Base-by-base conservation (phyloP, 2,113 vertebrate species). In the Psilopsiagon aurifrons region DNA sequence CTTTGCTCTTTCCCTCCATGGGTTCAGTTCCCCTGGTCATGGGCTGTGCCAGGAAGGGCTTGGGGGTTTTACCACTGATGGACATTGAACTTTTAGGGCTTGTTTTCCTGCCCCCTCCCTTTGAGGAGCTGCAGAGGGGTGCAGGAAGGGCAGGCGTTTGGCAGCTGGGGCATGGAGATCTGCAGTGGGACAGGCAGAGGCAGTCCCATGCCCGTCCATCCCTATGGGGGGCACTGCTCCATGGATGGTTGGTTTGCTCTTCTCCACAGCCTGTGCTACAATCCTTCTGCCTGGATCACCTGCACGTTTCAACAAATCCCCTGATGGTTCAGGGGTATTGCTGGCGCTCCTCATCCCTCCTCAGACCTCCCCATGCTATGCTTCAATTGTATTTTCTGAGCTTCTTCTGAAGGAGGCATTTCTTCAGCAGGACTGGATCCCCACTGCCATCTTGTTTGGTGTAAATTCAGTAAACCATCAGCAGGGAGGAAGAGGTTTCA, bases 121-220 rank as follows among this genome's bases (percentile, higher is more conserved):
- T 12, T 13, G 73, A 51, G 73, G 47, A 64, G 63, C 44, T 88
- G 75, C 55, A 75, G 74, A 17, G 24, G 18, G 41, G 37, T 5
- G 28, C 43, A 64, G 73, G 0, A 3, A 59, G 62, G n/a, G 28
- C 0, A 3, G 39, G 31, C 0, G 3, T 24, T 31, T 24, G 62
- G 35, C 27, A 59, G 17, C 22, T 0, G 2, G 37, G 46, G 6
- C 78, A 33, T 3, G 0, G 46, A 83, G 92, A 33, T 2, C 11
- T 41, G 68, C 35, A 3, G 4, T 3, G 22, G 37, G 39, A 44
- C 3, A 11, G 37, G 60, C 33, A 69, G 49, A 37, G 73, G 63
- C 33, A 51, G 25, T 29, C 44, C 43, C 5, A 9, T 75, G 46
- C 57, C 64, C 11, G 10, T 71, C 64, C 11, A 8, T 71, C 46